Base-by-base conservation (phyloP, 2,113 vertebrate genomes). In the Mastomys coucha region DNA sequence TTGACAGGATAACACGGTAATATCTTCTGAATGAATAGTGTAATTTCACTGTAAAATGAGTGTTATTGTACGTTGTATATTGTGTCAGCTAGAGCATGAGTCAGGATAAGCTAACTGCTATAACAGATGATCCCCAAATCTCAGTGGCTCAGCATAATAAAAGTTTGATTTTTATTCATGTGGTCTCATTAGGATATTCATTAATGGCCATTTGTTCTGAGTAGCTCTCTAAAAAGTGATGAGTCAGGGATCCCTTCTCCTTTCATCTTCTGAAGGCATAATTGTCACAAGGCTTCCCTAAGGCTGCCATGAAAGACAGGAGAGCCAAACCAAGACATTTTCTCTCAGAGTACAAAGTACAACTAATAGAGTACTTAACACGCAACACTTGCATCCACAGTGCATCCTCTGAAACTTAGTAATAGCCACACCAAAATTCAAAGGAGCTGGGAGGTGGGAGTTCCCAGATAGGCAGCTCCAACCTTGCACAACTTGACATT, bases 61-160 rank as follows among this genome's bases (percentile, higher is more conserved):
- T 17, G 91, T 92, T 26, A 56, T 77, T 87, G 49, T 94, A 14
- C n/a, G n/a, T n/a, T 8, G 69, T 80, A 60, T 88, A 45, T 73
- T 53, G 1, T n/a, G 39, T 36, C 60, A 90, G 31, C 12, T 69
- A 17, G 2, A 86, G 11, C 73, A 77, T 69, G 91, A 85, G 19
- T 82, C 58, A 69, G 49, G 58, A 85, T 63, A 94, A 65, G 6
- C 84, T 76, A 91, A 72, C 19, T 70, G 24, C 49, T 95, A 20
- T 39, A 92, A 88, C 17, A 92, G 89, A 90, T 70, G 69, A 96
- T 78, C 51, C 81, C 19, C 60, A 82, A 89, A 93, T 67, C 45
- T 84, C 82, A 80, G n/a, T n/a, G 39, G 17, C 53, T 97, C 88
- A 42, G 39, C 76, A 92, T 56, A 82, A 82, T 45, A 89, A 91